Conservation (phyloP, 2,888 invertebrate species). For the Heteromyza rotundicornis region DNA sequence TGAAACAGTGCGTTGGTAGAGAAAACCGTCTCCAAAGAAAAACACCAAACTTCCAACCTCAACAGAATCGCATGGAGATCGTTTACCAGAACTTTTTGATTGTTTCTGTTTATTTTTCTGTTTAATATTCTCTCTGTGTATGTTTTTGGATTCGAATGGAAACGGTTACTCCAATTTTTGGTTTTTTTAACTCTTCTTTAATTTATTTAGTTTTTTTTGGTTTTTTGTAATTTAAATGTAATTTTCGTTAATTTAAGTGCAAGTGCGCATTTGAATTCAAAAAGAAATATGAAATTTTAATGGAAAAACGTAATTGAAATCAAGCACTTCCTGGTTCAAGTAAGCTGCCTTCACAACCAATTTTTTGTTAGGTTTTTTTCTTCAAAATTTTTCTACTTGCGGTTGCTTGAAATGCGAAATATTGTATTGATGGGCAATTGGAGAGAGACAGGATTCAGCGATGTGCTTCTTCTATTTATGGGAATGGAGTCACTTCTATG, state of each 20-base stretch:
- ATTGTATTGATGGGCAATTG: too few species aligned
- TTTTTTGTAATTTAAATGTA: background rate
- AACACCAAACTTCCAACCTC: background rate
- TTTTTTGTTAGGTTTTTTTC: conserved; percentile 40
- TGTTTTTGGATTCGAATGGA: background rate
- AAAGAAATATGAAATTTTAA: background rate
- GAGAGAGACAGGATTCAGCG: too few species aligned
- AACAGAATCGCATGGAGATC: too few species aligned
- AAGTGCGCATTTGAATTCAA: background rate
- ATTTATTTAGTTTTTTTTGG: background rate
- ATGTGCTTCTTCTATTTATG: too few species aligned
- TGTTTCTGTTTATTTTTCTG: background rate
- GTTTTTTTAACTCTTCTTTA: background rate
- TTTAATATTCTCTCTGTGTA: background rate
- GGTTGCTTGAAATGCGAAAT: too few species aligned
- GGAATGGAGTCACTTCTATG: too few species aligned
- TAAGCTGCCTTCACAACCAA: conserved; percentile 51
- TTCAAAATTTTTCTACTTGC: too few species aligned
- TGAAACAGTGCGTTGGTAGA: background rate
- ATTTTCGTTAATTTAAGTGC: background rate
- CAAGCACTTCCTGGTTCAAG: conserved; percentile 36
- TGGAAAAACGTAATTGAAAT: too few species aligned
- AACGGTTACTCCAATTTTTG: background rate
- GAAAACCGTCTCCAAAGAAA: background rate
- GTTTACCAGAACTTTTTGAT: background rate